phyloP scores from a whole-genome alignment of 2,888 invertebrate species.

The Drosophila anceps region DNA sequence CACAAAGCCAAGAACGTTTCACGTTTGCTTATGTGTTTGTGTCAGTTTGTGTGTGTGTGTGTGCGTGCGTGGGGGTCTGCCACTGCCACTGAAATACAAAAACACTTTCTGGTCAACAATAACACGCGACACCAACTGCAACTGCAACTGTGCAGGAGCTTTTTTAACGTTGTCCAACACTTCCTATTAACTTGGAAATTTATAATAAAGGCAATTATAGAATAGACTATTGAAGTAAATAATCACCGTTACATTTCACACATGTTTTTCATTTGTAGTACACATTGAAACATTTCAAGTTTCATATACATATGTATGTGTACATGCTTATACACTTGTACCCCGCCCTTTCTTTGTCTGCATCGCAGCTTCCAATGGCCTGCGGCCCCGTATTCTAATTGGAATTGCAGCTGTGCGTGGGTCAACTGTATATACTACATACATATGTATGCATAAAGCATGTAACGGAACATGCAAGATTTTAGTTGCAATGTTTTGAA shows the following conservation, averaged over 20 bases:
- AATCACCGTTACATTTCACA: slow-evolving; percentile 4
- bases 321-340: neutral
- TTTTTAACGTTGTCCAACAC: slow-evolving; percentile 21
- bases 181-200: slow-evolving; percentile 5
- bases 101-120: slow-evolving; percentile 28
- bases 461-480: slow-evolving; percentile 4
- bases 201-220: neutral
- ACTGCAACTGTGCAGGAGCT: slow-evolving; percentile 5
- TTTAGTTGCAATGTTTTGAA: neutral
- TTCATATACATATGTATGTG: neutral
- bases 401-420: slow-evolving; percentile 47
- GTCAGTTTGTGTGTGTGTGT: neutral
- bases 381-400: slow-evolving; percentile 52
- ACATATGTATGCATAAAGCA: slow-evolving; percentile 2
- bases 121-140: slow-evolving; percentile 6
- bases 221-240: slow-evolving; percentile 1
- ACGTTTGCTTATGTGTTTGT: neutral
- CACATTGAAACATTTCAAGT: neutral
- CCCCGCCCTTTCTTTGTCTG: slow-evolving; percentile 9
- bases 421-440: slow-evolving; percentile 33
- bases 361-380: slow-evolving; percentile 57
- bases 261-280: neutral
- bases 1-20: slow-evolving; percentile 19
- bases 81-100: slow-evolving; percentile 15
- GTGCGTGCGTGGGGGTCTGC: neutral